These are phyloP conservation scores for Rambutsinella grinnellia DNA, from an alignment of 2,888 invertebrate genomes.

Conservation along the genomic window DNA sequence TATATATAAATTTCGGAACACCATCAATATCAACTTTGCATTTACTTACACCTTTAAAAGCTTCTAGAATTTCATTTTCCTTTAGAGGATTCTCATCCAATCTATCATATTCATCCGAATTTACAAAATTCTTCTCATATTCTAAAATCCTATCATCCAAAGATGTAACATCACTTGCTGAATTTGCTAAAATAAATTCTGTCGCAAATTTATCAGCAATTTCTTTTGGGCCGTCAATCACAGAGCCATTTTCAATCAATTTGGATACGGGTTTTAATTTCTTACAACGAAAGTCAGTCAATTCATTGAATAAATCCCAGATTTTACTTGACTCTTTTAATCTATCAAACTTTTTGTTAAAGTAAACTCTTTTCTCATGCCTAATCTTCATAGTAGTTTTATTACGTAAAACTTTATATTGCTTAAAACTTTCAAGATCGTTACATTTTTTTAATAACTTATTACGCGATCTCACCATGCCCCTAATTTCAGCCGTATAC, in stretches of 20 bases:
- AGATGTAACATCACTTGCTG: background rate
- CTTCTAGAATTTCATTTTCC: background rate
- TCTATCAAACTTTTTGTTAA: background rate
- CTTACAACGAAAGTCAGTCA: slow-evolving; percentile 10
- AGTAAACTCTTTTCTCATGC: background rate
- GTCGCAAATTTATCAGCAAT: background rate
- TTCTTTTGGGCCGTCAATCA: background rate
- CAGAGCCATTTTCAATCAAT: background rate
- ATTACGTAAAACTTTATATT: background rate
- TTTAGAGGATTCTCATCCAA: too few relatives aligned
- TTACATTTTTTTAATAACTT: background rate
- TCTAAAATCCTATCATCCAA: background rate
- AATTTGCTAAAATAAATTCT: background rate
- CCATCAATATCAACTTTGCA: background rate
- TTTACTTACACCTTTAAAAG: background rate
- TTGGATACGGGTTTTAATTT: background rate
- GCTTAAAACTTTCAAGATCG: background rate
- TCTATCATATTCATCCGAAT: background rate
- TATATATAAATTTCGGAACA: background rate
- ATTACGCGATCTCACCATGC: background rate
- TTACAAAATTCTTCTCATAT: background rate
- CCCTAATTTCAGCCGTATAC: background rate
- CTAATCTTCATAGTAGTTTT: background rate
- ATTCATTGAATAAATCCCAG: slow-evolving; percentile 22
- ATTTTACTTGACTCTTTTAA: background rate